Base-by-base conservation (phyloP, 64 coral and sea anemone species). In the Stylophora pistillata region DNA sequence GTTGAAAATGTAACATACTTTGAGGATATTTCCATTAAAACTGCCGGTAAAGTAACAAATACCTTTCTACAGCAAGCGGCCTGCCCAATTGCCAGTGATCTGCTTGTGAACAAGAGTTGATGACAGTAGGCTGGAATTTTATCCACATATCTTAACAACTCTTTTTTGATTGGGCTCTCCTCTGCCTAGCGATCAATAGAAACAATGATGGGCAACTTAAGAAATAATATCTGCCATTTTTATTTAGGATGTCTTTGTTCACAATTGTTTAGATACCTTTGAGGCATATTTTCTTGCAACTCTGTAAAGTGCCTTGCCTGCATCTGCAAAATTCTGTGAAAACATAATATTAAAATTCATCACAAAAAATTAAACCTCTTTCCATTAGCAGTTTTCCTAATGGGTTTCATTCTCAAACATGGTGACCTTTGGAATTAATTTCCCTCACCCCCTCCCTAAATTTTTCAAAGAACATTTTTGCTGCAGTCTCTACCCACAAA, bases 21-120 rank as follows among this genome's bases (percentile, higher is more conserved):
- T 15, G 11, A 53, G 17, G 15, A 23, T 1, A 25, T 47, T 37
- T 78, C 17, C 1, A 56, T 21, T 78, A 21, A 76, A 2, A 62
- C 20, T 20, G 37, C 37, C 7, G 5, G 30, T 21, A 28, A 57
- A 73, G 6, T 5, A 62, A 5, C 12, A 71, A 21, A 2, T 34
- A 98, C 95, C 95, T 98, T 98, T 47, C 73, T 91, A 32, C 85
- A 98, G 28, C 85, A 94, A 16, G 95, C 95, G 23, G 95, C 88
- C 55, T 98, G 95, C 33, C 95, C 95, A 68, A 91, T 92, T 25
- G 95, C 85, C 2, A 98, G 72, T 2, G 95, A 98, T 79, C 89
- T 94, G 30, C 91, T 91, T 16, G 89, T 94, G 55, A 98, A 98
- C 26, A 87, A 87, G 15, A 98, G 79, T 56, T 98, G 95, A 73